Evolutionary conservation across 2,797 vertebrate genomes (phyloP).

Genomic region (Tragelaphus oryx): DNA sequence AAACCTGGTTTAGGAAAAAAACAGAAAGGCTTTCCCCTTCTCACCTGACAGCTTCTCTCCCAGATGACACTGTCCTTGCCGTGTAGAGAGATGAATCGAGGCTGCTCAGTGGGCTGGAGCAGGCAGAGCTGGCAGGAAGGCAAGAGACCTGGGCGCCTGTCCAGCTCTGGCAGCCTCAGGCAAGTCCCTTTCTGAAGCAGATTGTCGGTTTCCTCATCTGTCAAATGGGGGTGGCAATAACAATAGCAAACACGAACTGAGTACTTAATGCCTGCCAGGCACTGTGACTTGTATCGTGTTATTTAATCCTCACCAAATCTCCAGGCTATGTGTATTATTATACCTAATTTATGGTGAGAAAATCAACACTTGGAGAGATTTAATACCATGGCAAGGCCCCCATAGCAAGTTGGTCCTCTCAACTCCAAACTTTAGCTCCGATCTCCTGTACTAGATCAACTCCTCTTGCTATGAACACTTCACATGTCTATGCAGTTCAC

Average conservation of each 20-base stretch:
- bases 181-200: not conserved
- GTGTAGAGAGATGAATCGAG: rapidly evolving
- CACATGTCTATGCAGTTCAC: not conserved
- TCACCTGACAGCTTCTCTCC: not conserved
- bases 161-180: not conserved
- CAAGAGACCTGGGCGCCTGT: not conserved
- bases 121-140: not conserved
- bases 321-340: not conserved
- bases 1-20: not conserved
- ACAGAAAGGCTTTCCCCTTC: not conserved
- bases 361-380: not conserved
- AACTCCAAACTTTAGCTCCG: not conserved
- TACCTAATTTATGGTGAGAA: not conserved
- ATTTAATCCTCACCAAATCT: not conserved
- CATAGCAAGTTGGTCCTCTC: not conserved
- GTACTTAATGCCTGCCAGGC: not conserved
- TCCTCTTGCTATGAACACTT: not conserved
- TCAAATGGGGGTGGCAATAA: not conserved
- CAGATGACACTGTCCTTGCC: not conserved
- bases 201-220: not conserved
- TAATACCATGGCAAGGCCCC: not conserved
- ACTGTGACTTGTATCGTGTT: not conserved
- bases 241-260: not conserved
- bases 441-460: not conserved
- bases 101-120: not conserved